Evolutionary conservation across 1,140 invertebrate genomes (phyloP).

Genomic region (Ceratina australensis): DNA sequence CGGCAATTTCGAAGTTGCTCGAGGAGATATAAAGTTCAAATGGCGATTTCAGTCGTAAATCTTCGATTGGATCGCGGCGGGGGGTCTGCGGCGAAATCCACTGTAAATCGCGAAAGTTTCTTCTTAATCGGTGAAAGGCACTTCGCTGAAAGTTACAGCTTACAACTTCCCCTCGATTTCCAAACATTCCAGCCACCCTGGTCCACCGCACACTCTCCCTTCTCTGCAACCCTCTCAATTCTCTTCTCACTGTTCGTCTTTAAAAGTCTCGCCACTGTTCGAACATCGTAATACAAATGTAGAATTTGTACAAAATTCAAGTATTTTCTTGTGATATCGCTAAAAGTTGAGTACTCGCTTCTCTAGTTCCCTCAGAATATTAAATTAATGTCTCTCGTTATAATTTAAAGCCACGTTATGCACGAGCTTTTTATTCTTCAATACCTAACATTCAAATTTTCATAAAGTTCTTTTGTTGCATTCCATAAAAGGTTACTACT

Average conservation of each 20-base stretch:
- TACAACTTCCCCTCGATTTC: conserved; percentile 43
- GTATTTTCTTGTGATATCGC: no score
- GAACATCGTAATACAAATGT: not conserved
- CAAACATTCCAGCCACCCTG: no score
- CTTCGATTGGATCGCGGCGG: conserved; percentile 53
- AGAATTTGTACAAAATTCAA: not conserved
- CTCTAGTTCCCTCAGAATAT: no score
- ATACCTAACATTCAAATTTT: no score
- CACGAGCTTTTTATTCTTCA: no score
- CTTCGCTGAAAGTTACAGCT: conserved; percentile 54
- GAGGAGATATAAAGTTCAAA: conserved; percentile 61
- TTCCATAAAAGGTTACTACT: no score
- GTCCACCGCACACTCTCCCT: not conserved
- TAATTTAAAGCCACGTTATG: no score
- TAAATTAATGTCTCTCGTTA: no score
- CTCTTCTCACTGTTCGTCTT: not conserved
- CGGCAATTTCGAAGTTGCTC: conserved; percentile 50
- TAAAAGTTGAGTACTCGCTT: no score
- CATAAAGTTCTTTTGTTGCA: no score
- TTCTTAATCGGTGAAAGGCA: conserved; percentile 62
- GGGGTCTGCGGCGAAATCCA: conserved; percentile 59
- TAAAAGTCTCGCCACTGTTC: conserved; percentile 20
- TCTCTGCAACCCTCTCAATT: not conserved
- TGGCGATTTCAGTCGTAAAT: conserved; percentile 59
- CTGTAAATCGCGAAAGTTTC: conserved; percentile 64